Conservation (phyloP, 2,797 vertebrate genomes). For the Pipistrellus nathusii region DNA sequence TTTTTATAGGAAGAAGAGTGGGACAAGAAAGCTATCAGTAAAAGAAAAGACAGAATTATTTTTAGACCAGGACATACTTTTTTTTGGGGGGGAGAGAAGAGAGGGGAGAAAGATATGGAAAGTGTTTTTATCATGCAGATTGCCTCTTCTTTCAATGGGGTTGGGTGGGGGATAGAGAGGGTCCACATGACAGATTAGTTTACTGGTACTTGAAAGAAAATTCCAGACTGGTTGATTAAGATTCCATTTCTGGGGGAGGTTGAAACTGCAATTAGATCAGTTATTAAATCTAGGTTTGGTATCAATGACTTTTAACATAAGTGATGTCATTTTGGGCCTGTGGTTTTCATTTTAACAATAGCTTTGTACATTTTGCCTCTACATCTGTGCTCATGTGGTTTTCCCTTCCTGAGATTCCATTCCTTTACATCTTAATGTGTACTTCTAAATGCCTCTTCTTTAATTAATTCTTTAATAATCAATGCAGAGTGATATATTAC, state of each 20-base stretch:
- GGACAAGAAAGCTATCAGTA: neutral
- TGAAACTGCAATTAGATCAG: neutral
- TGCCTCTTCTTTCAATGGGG: neutral
- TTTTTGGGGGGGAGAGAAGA: neutral
- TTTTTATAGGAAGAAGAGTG: neutral
- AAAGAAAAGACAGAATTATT: neutral
- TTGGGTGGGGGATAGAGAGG: too few relatives aligned
- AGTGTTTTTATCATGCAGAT: neutral
- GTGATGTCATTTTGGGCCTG: neutral
- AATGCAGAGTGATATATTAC: neutral
- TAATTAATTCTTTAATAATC: constrained; percentile 62
- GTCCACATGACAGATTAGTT: neutral
- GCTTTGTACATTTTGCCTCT: constrained; percentile 1
- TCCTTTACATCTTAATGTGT: neutral
- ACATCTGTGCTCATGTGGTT: neutral
- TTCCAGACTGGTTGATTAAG: neutral
- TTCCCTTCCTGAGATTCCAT: constrained; percentile 30
- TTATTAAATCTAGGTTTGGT: neutral
- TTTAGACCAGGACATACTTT: neutral
- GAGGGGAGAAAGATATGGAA: too few relatives aligned
- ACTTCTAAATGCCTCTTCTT: constrained; percentile 26
- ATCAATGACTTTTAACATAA: neutral
- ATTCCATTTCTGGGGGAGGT: neutral
- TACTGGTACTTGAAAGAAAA: neutral
- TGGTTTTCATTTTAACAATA: neutral